Conservation (phyloP, 2,888 invertebrate species). For the Podabrus alpinus region DNA sequence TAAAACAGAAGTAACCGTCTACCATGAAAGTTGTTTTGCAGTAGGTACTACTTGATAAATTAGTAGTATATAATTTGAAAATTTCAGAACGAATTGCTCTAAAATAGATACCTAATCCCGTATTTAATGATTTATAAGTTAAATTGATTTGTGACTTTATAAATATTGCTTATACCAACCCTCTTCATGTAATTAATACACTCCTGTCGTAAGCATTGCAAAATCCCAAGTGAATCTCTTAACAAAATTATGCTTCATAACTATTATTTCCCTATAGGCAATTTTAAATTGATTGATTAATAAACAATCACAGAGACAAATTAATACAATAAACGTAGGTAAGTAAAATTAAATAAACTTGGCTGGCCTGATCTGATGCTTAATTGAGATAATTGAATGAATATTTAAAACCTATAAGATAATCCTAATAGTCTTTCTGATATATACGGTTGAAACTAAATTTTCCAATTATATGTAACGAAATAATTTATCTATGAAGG, state of each 20-base stretch:
- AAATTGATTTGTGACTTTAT: not conserved
- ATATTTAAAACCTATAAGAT: not conserved
- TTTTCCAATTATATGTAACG: not conserved
- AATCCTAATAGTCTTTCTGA: not conserved
- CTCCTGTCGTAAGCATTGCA: not conserved
- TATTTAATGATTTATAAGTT: not conserved
- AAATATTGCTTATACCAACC: not conserved
- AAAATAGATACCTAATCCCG: not conserved
- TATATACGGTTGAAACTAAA: not conserved
- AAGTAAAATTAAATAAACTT: not conserved
- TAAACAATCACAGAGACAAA: constrained; percentile 28
- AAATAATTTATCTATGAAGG: not conserved
- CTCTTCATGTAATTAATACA: not conserved
- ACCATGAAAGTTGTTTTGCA: not conserved
- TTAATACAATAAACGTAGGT: constrained; percentile 8
- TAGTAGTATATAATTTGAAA: not conserved
- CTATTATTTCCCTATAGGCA: constrained; percentile 38
- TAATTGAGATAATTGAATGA: not conserved
- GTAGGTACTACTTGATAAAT: not conserved
- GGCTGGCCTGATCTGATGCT: not conserved
- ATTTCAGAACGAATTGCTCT: not conserved
- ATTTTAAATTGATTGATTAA: constrained; percentile 39
- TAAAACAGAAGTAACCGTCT: not conserved
- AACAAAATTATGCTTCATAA: constrained; percentile 42
- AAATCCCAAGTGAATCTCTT: constrained; percentile 3